A percentile compares a stretch with the other conserved stretches of the same genome.
phyloP scores from a whole-genome alignment of 2,797 vertebrate species.

The Glossophaga mutica region DNA sequence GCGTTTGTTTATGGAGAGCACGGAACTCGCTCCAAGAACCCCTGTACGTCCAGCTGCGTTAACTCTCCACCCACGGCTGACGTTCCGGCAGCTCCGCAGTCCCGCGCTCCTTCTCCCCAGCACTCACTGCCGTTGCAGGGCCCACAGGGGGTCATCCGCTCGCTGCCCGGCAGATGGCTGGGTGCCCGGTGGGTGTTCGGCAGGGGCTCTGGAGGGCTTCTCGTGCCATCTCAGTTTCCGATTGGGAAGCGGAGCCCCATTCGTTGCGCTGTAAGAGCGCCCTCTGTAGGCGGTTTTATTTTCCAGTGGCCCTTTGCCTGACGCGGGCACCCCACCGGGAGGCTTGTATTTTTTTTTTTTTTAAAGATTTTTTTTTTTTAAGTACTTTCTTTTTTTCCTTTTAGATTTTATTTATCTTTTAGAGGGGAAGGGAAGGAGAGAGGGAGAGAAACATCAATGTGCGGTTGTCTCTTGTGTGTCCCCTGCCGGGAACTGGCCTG shows the following conservation, averaged over 20 bases:
- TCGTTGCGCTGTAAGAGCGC: neutral
- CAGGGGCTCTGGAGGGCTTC: neutral
- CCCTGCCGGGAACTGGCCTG: no score
- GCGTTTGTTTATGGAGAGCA: neutral
- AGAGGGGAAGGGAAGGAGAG: no score
- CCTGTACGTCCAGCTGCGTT: neutral
- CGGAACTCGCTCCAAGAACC: neutral
- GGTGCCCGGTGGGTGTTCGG: neutral
- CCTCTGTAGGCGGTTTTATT: neutral
- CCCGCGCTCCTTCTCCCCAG: accelerated
- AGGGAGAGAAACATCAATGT: no score
- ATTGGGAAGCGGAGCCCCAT: neutral
- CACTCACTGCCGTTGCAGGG: neutral
- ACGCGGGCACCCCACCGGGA: no score
- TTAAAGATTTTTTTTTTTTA: no score
- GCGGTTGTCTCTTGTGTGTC: no score
- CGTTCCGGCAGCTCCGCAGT: neutral
- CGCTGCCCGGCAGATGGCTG: neutral
- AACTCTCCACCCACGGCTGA: neutral
- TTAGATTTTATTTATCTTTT: no score
- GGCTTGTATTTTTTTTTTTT: no score
- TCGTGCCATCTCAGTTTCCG: neutral
- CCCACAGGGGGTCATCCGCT: accelerated
- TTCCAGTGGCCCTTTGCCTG: neutral
- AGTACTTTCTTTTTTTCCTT: no score